Evolutionary conservation across 2,888 invertebrate genomes (phyloP).

Genomic region (Eristalis tenax): DNA sequence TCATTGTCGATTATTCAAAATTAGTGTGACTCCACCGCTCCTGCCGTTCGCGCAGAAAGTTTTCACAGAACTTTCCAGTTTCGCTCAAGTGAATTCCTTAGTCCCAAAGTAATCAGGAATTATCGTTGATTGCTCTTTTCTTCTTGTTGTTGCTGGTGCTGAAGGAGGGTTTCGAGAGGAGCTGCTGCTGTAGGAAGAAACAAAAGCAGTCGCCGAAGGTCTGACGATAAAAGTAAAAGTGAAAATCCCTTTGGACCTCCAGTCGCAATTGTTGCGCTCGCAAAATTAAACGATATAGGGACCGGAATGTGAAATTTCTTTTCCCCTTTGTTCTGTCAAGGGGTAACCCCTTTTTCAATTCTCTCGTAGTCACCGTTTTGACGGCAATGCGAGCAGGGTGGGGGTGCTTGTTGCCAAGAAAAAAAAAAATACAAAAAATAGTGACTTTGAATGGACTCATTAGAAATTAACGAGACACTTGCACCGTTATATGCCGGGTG

Average conservation of each 20-base stretch:
- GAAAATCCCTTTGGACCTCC: slow-evolving; percentile 27
- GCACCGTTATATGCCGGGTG: background rate
- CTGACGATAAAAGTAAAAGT: slow-evolving; percentile 6
- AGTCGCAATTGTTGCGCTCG: slow-evolving; percentile 32
- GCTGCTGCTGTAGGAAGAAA: slow-evolving; percentile 1
- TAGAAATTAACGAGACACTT: slow-evolving; percentile 38
- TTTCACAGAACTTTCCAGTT: slow-evolving; percentile 5
- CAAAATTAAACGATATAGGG: slow-evolving; percentile 31
- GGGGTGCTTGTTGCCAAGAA: background rate
- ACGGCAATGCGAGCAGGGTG: background rate
- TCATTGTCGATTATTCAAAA: slow-evolving; percentile 43
- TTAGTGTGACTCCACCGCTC: slow-evolving; percentile 1
- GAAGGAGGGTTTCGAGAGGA: background rate
- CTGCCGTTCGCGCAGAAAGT: background rate
- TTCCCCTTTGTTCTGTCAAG: background rate
- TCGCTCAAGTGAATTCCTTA: slow-evolving; percentile 6
- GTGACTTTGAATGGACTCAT: slow-evolving; percentile 37
- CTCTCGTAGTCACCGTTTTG: background rate
- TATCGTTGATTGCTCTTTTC: slow-evolving; percentile 41
- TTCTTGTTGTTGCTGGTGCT: background rate
- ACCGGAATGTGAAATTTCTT: background rate
- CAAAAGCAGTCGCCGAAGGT: background rate
- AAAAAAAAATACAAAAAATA: background rate
- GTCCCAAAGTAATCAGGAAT: slow-evolving; percentile 45
- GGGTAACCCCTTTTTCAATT: slow-evolving; percentile 16